Percentiles rank a stretch among this genome's conserved stretches.
phyloP scores from a whole-genome alignment of 2,113 vertebrate species.

The Bubo bubo region DNA sequence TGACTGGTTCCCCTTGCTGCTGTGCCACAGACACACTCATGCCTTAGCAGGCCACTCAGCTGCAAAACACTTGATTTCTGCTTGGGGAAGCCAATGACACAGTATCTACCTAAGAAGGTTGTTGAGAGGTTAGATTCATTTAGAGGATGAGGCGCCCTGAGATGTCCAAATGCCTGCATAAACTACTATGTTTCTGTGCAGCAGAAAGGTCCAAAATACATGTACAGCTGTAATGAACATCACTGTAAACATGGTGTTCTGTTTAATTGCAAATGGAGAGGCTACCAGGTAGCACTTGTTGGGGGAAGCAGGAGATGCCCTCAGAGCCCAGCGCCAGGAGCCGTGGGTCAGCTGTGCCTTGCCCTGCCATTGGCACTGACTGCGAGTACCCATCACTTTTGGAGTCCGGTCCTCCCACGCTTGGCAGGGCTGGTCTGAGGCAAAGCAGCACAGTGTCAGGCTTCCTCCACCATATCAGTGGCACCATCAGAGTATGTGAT shows the following conservation, averaged over 20 bases:
- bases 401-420: fast-evolving
- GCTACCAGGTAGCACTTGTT: not conserved
- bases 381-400: not conserved
- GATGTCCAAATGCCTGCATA: not conserved
- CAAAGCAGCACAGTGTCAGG: not conserved
- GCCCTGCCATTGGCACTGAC: not conserved
- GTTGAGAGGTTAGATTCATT: not conserved
- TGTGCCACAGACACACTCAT: fast-evolving
- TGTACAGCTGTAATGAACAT: not conserved
- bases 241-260: not conserved
- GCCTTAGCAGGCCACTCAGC: not conserved
- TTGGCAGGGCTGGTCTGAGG: not conserved
- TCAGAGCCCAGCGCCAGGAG: not conserved
- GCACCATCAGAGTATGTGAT: not conserved
- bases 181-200: not conserved
- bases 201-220: not conserved
- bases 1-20: not conserved
- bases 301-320: not conserved
- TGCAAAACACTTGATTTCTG: not conserved
- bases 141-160: not conserved
- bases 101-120: not conserved
- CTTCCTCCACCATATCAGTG: not conserved
- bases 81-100: not conserved
- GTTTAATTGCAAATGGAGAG: not conserved
- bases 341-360: not conserved